Percentiles rank a stretch among this genome's conserved stretches.
Conservation (phyloP, 2,797 vertebrate species). For the Rhinogobio ventralis region DNA sequence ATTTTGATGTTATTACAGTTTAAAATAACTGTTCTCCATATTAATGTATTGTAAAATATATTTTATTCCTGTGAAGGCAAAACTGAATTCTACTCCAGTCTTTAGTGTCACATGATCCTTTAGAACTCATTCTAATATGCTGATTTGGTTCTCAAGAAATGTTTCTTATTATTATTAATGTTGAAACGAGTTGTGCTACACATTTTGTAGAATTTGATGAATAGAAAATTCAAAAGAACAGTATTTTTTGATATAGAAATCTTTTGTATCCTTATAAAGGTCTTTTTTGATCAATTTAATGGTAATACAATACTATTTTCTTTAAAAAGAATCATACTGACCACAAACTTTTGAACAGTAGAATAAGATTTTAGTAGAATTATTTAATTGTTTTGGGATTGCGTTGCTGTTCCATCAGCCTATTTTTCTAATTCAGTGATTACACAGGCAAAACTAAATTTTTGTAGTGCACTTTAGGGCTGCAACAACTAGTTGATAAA, state of each 20-base stretch:
- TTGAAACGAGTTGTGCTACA: not conserved
- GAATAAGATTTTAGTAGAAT: slow-evolving; percentile 8
- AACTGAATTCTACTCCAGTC: not conserved
- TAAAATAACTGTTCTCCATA: not conserved
- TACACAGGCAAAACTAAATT: not conserved
- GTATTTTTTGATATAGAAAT: too few species aligned
- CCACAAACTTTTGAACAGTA: not conserved
- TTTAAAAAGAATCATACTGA: too few species aligned
- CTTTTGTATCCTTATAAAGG: too few species aligned
- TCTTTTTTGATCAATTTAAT: too few species aligned
- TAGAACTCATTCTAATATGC: not conserved
- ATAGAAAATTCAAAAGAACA: too few species aligned
- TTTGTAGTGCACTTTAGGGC: not conserved
- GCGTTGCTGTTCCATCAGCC: not conserved
- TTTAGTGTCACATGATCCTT: not conserved
- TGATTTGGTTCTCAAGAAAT: not conserved
- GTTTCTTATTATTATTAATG: not conserved
- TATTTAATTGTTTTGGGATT: not conserved
- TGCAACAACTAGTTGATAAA: too few species aligned
- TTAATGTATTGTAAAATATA: not conserved
- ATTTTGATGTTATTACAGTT: too few species aligned
- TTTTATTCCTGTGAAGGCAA: not conserved
- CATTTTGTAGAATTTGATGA: too few species aligned
- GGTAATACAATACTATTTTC: too few species aligned
- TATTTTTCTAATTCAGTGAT: not conserved